Evolutionary conservation across 2,797 vertebrate species (phyloP).

Genomic region (Hoplostethus atlanticus): DNA sequence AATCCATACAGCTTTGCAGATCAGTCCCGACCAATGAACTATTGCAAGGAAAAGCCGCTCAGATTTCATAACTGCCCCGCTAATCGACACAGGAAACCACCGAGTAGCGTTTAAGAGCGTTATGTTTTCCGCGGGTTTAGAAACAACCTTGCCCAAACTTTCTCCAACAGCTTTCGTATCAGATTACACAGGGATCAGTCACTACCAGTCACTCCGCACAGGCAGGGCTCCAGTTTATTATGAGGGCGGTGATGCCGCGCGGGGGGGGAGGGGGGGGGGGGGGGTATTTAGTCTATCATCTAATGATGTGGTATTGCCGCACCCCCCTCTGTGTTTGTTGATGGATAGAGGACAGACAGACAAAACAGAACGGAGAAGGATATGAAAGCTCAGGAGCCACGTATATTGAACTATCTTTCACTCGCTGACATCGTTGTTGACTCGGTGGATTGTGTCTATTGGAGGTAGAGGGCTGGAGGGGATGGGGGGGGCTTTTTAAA

Average conservation of each 20-base stretch:
- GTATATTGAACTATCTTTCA: slow-evolving; percentile 25
- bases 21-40: neutral
- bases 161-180: slow-evolving; percentile 29
- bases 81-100: slow-evolving; percentile 43
- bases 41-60: too few relatives aligned
- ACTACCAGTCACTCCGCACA: slow-evolving; percentile 18
- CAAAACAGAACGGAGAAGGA: slow-evolving; percentile 49
- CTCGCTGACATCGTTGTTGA: slow-evolving; percentile 39
- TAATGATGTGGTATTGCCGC: slow-evolving; percentile 37
- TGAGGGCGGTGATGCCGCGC: slow-evolving; percentile 7
- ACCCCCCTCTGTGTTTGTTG: slow-evolving; percentile 48
- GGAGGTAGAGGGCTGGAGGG: neutral
- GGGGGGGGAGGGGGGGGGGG: too few relatives aligned
- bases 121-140: neutral
- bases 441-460: slow-evolving; percentile 12
- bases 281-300: slow-evolving; percentile 56
- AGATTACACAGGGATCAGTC: slow-evolving; percentile 37
- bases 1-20: slow-evolving; percentile 3
- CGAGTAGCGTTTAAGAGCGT: slow-evolving; percentile 10
- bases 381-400: slow-evolving; percentile 45
- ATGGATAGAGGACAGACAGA: slow-evolving; percentile 48
- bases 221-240: slow-evolving; percentile 32
- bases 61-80: neutral
- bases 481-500: neutral
- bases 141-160: neutral